These are phyloP conservation scores for Netelia fuscicornis DNA, from an alignment of 2,888 invertebrate species.

Conservation along the genomic window DNA sequence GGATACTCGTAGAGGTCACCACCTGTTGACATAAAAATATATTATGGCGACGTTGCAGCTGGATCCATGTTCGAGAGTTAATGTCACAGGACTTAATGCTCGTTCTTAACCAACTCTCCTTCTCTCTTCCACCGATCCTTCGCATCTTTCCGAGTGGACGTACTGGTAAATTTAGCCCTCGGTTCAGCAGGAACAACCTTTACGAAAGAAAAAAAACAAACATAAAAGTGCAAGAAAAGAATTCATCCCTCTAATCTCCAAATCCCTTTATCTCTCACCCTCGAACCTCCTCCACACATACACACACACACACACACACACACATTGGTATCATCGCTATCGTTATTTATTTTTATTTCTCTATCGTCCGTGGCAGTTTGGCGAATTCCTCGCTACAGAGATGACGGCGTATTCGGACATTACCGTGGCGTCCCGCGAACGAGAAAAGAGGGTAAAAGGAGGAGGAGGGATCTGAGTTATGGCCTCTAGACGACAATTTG, in stretches of 20 bases:
- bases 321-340: constrained; percentile 30
- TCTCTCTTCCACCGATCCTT: neutral
- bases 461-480: constrained; percentile 69
- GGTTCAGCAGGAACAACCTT: no score
- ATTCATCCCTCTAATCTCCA: no score
- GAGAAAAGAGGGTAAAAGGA: constrained; percentile 35
- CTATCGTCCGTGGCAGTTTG: constrained; percentile 55
- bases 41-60: constrained; percentile 83
- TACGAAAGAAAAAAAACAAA: neutral
- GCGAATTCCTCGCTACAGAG: constrained; percentile 19
- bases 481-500: constrained; percentile 76
- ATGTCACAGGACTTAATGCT: constrained; percentile 76
- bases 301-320: no score
- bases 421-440: constrained; percentile 39
- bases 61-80: constrained; percentile 80
- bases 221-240: neutral
- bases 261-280: no score
- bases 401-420: constrained; percentile 59
- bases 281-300: no score
- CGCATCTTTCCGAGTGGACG: no score
- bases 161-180: no score
- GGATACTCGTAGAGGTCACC: constrained; percentile 28
- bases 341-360: constrained; percentile 38
- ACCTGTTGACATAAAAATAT: constrained; percentile 81
- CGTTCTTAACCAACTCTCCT: constrained; percentile 49